Evolutionary conservation across 2,113 vertebrate species (phyloP), one percentile per base, ranked within the genome.

Genomic region (Eretmochelys imbricata): DNA sequence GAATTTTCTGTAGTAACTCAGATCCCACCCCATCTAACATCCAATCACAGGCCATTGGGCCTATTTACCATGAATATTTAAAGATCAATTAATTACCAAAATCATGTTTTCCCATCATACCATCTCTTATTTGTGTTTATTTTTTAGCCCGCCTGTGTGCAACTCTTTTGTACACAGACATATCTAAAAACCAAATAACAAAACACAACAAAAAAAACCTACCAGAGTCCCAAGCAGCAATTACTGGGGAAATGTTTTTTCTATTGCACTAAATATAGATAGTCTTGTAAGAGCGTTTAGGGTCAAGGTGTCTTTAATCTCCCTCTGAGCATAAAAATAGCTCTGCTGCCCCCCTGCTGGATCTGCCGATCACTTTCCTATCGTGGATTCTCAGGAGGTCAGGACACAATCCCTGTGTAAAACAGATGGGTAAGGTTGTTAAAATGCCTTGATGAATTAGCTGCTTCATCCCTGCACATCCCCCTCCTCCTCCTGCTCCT

Each of bases 141-240:
- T 84, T 91, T 97, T 87, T 46, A 94, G 59, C 86, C 79, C 51
- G 69, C 84, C 91, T 94, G 46, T 38, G 84, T 96, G 89, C 59
- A 94, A 85, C 80, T 87, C 80, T 83, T 79, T 10, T 57, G 51
- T 19, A 87, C 82, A 91, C 42, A 42, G 42, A 42, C 42, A 42
- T 42, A 42, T 69, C 65, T 69, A 38, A n/a, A 69, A 20, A 83
- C 80, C 55, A 42, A 5, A 8, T 46, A 24, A 5, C 22, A 46
- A 24, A 87, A 31, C 3, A 0, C 9, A 80, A 16, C 5, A 38
- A 53, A 89, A 89, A 89, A 96, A 65, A 82, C 86, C 46, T 27
- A 83, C 76, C 6, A 85, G 54, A 4, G 22, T 89, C 25, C 86
- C 10, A 48, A 76, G 46, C 80, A 90, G 48, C 75, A 87, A 81